Evolutionary conservation across 1,140 invertebrate species (phyloP).

Genomic region (Philopotamus ludificatus): DNA sequence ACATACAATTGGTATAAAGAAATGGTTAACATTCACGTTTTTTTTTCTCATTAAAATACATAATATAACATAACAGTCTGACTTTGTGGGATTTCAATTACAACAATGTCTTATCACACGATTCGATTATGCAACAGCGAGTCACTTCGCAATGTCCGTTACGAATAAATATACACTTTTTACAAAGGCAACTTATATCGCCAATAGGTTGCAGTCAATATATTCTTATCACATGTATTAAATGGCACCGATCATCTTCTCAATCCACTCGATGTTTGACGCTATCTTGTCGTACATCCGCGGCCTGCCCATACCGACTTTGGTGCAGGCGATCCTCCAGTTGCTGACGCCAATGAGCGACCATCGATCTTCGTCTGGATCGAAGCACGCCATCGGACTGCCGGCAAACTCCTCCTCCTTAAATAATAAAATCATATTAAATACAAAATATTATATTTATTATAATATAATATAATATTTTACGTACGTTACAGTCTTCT

Average conservation of each 20-base stretch:
- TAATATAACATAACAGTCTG: background rate
- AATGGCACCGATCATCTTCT: conserved; percentile 60
- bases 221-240: conserved; percentile 3
- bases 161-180: background rate
- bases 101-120: background rate
- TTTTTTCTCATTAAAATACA: background rate
- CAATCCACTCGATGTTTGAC: conserved; percentile 79
- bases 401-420: conserved; percentile 86
- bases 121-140: background rate
- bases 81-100: background rate
- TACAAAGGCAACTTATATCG: conserved; percentile 12
- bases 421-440: conserved; percentile 7
- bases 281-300: conserved; percentile 78
- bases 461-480: background rate
- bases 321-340: conserved; percentile 77
- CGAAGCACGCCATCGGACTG: conserved; percentile 75
- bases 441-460: background rate
- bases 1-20: background rate
- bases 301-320: conserved; percentile 69
- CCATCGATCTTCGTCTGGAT: conserved; percentile 66
- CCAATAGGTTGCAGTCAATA: conserved; percentile 9
- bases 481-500: conserved; percentile 78
- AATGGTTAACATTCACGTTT: background rate
- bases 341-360: conserved; percentile 72
- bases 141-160: background rate